Base-by-base conservation (phyloP, 2,113 vertebrate genomes). In the Syrrhaptes paradoxus region DNA sequence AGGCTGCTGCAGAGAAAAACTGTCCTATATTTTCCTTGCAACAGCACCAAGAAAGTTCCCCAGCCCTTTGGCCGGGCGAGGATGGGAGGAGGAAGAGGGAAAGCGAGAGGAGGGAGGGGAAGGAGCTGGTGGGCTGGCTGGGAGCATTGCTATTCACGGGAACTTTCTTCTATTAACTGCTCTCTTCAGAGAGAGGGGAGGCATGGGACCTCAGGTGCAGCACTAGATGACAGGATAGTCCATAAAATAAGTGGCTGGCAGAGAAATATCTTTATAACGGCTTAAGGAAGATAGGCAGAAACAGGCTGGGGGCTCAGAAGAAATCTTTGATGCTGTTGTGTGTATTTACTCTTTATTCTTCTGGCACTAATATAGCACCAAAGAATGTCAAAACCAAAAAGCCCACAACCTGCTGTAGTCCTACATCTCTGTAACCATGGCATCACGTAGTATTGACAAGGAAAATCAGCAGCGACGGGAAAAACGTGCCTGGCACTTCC, bases 261-360 rank as follows among this genome's bases (percentile, higher is more conserved):
- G 71, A 62, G 72, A 95, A 66, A 46, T 71, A 54, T 78, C 72
- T 92, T 93, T 51, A 20, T 31, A 91, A 66, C 3, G 8, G 72
- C 75, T 90, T 83, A 77, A 85, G 38, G 77, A 90, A 72, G 68
- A 51, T 8, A 84, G 63, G 85, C 72, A 96, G 78, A 77, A 94
- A 77, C 22, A 94, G 79, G 79, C 72, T 91, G 48, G 22, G 61
- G 41, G 62, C 55, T 52, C 4, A 2, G 55, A 62, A 77, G 43
- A 80, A 74, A 67, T 52, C 61, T 94, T 92, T 92, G 92, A 95
- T 92, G 92, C 51, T 71, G 32, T 51, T 59, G 31, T 68, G 48
- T 88, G 15, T 77, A 92, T 96, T 70, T 94, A 91, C 94, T 97
- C 96, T 97, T 97, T 90, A 95, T 94, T 94, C 68, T 86, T 83